A percentile compares a stretch with the other conserved stretches of the same genome.
phyloP scores from a whole-genome alignment of 1,140 invertebrate species.

The Gryllus bimaculatus region DNA sequence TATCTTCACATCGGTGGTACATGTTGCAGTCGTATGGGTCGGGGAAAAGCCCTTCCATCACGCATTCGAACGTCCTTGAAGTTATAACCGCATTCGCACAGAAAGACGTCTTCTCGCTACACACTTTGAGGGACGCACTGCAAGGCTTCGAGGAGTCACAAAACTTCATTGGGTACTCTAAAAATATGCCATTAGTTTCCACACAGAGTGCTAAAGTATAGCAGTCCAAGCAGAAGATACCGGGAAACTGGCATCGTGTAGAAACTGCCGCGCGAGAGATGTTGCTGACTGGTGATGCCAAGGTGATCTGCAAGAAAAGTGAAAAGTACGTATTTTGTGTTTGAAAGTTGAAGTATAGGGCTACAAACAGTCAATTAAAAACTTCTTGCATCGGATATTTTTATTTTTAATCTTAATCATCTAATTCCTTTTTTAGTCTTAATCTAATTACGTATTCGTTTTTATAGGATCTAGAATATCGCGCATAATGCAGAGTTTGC shows the following conservation, averaged over 20 bases:
- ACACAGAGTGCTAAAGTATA: background rate
- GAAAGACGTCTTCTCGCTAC: background rate
- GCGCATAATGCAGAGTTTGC: too few species aligned
- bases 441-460: too few species aligned
- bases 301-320: too few species aligned
- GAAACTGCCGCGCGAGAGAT: too few species aligned
- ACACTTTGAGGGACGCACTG: background rate
- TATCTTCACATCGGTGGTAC: background rate
- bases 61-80: background rate
- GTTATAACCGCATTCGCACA: background rate
- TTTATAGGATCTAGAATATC: too few species aligned
- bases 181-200: background rate
- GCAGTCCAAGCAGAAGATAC: background rate
- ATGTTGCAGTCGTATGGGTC: background rate
- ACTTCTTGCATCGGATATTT: too few species aligned
- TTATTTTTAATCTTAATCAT: too few species aligned
- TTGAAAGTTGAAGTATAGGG: too few species aligned
- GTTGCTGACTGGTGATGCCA: too few species aligned
- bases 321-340: too few species aligned
- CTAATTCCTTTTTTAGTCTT: too few species aligned
- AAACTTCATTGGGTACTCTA: background rate
- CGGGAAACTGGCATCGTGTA: background rate
- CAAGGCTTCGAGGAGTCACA: background rate
- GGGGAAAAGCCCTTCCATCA: background rate
- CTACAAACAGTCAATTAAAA: too few species aligned